phyloP scores from a whole-genome alignment of 2,888 invertebrate species.

The Caenorhabditis macrosperma region DNA sequence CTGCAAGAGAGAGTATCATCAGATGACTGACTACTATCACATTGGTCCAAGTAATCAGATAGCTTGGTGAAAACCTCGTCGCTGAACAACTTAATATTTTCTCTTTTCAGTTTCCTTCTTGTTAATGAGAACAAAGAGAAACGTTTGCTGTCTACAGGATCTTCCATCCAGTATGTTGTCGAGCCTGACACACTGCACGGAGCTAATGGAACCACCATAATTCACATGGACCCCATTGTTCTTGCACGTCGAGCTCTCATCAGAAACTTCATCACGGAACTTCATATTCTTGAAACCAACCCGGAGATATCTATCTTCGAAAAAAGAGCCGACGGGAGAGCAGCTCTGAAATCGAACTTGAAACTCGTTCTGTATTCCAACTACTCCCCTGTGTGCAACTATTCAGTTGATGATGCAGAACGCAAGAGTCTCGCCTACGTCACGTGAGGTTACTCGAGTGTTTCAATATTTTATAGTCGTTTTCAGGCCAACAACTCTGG shows the following conservation, averaged over 20 bases:
- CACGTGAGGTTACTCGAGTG: slow-evolving; percentile 23
- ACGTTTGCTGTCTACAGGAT: slow-evolving; percentile 47
- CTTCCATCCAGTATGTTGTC: slow-evolving; percentile 23
- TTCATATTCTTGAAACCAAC: not conserved
- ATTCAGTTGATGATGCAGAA: slow-evolving; percentile 24
- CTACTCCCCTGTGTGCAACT: slow-evolving; percentile 34
- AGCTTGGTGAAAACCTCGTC: slow-evolving; percentile 31
- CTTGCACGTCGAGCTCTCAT: slow-evolving; percentile 59
- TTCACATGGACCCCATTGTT: slow-evolving; percentile 62
- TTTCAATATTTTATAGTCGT: too few relatives aligned
- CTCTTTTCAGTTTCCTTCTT: slow-evolving; percentile 59
- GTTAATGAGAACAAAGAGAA: slow-evolving; percentile 62
- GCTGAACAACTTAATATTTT: not conserved
- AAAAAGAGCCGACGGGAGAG: slow-evolving; percentile 32
- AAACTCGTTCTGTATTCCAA: slow-evolving; percentile 52
- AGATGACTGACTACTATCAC: slow-evolving; percentile 27
- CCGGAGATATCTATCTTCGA: slow-evolving; percentile 42
- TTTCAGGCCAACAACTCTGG: slow-evolving; percentile 35
- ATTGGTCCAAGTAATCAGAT: slow-evolving; percentile 37
- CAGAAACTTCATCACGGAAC: slow-evolving; percentile 36
- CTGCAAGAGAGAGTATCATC: slow-evolving; percentile 49
- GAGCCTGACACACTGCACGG: slow-evolving; percentile 42
- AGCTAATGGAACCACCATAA: slow-evolving; percentile 48
- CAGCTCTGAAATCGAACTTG: slow-evolving; percentile 39
- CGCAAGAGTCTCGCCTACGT: slow-evolving; percentile 29